Percentiles rank a stretch among this genome's conserved stretches.
Conservation (phyloP, 2,797 vertebrate genomes). For the Anolis apletophallus region DNA sequence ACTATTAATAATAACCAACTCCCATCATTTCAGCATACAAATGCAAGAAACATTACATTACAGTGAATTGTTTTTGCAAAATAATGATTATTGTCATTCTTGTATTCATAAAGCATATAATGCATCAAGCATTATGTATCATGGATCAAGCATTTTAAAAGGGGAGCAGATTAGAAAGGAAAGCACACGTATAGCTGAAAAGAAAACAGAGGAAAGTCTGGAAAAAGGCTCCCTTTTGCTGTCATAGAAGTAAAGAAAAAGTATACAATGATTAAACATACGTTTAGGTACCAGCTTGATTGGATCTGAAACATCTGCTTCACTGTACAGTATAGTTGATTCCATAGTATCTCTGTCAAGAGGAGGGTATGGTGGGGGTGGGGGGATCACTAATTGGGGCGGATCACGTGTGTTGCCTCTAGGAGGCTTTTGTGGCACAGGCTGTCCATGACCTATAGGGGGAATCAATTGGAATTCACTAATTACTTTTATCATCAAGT, state of each 20-base stretch:
- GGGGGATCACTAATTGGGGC: conserved; percentile 80
- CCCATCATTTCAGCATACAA: neutral
- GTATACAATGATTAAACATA: conserved; percentile 79
- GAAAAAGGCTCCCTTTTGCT: conserved; percentile 51
- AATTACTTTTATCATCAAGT: conserved; percentile 67
- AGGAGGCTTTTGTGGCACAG: conserved; percentile 87
- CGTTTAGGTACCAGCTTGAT: conserved; percentile 81
- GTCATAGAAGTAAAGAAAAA: conserved; percentile 43
- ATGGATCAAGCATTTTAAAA: conserved; percentile 63
- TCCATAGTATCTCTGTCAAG: conserved; percentile 76
- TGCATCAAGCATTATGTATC: conserved; percentile 16
- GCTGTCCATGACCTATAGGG: conserved; percentile 81
- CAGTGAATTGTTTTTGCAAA: neutral
- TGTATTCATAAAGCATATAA: neutral
- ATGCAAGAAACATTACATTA: conserved; percentile 4
- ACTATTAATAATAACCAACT: conserved; percentile 2
- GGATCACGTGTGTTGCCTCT: conserved; percentile 77
- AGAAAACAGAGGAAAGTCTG: conserved; percentile 61
- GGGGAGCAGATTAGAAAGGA: conserved; percentile 45
- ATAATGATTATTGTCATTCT: neutral
- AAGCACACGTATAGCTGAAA: conserved; percentile 26
- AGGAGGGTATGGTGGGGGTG: conserved; percentile 83
- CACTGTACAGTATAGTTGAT: conserved; percentile 68
- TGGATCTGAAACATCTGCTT: conserved; percentile 74
- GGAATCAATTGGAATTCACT: conserved; percentile 75